Conservation (phyloP, 2,797 vertebrate genomes). For the Synaphobranchus kaupii region DNA sequence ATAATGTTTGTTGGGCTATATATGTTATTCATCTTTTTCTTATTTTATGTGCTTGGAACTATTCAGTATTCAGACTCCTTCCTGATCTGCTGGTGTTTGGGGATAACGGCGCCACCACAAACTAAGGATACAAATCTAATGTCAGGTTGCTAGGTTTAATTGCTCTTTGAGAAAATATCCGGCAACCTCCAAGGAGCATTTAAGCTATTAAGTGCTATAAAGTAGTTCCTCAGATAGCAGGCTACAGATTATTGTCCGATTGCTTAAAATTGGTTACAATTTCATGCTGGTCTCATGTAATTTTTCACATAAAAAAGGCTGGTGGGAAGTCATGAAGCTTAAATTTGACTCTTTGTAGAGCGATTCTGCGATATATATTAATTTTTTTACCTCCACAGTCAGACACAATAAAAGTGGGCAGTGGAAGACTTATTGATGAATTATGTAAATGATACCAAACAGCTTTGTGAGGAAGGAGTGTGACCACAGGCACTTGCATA, state of each 20-base stretch:
- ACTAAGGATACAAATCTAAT: neutral
- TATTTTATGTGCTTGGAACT: no score
- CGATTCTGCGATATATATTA: neutral
- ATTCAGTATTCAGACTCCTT: no score
- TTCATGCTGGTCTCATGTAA: neutral
- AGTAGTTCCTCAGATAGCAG: neutral
- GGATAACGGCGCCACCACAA: no score
- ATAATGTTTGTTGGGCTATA: no score
- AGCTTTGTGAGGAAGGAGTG: neutral
- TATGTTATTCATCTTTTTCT: no score
- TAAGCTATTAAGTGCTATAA: neutral
- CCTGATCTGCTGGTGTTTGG: no score
- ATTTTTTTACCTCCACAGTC: neutral
- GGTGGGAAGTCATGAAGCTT: neutral
- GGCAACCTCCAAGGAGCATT: neutral
- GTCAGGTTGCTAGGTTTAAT: neutral
- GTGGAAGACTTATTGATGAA: neutral
- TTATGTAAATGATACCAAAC: neutral
- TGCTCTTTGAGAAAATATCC: neutral
- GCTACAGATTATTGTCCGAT: neutral
- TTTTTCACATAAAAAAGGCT: neutral
- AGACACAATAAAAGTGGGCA: neutral
- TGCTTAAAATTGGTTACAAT: neutral
- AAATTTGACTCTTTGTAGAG: neutral
- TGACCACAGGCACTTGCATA: neutral